Conservation (phyloP, 2,797 vertebrate species). For the Coilia nasus region DNA sequence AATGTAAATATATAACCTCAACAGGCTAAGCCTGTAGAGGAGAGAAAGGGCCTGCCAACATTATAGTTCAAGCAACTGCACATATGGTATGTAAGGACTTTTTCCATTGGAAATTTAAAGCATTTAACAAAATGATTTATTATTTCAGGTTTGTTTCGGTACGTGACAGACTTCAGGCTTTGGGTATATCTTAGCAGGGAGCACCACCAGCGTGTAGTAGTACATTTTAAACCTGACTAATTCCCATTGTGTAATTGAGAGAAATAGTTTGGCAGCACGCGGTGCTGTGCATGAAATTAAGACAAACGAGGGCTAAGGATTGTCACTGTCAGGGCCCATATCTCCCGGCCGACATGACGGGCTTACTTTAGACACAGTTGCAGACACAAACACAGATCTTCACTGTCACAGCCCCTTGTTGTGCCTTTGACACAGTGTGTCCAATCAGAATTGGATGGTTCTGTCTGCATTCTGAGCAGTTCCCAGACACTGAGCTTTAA, state of each 20-base stretch:
- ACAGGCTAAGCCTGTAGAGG: neutral
- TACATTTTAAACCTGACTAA: neutral
- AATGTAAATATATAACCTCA: neutral
- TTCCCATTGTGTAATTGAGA: constrained; percentile 4
- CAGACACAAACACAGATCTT: neutral
- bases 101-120: neutral
- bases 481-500: too few relatives aligned
- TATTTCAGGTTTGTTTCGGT: neutral
- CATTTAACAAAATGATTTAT: neutral
- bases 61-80: neutral
- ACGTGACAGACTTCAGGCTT: neutral
- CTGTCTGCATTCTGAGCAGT: too few relatives aligned
- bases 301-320: neutral
- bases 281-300: constrained; percentile 10
- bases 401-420: too few relatives aligned
- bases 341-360: neutral
- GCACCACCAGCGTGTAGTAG: neutral
- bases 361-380: neutral
- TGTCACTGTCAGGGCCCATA: neutral
- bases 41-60: neutral
- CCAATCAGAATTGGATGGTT: too few relatives aligned
- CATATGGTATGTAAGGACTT: neutral
- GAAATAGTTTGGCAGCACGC: neutral
- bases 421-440: too few relatives aligned
- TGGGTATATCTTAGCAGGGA: neutral